Conservation (phyloP, 2,797 vertebrate species). For the Tokudaia tokunoshimensis region DNA sequence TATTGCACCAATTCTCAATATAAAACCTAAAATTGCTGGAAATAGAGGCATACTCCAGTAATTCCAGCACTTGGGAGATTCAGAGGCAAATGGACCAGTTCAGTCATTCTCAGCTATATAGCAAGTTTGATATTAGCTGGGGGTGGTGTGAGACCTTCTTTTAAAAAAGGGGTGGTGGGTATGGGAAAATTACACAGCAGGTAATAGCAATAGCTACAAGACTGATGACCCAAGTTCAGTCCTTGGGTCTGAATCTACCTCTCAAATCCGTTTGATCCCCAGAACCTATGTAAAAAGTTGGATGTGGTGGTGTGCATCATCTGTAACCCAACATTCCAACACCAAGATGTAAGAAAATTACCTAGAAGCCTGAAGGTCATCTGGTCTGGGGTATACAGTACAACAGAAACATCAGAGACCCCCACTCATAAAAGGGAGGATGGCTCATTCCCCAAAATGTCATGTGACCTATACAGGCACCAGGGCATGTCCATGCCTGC, state of each 20-base stretch:
- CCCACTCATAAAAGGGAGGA: neutral
- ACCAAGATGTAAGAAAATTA: neutral
- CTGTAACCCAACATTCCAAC: neutral
- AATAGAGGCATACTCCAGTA: neutral
- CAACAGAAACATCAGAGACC: too few species aligned
- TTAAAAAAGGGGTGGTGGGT: neutral
- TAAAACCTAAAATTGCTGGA: neutral
- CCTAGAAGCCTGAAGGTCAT: neutral
- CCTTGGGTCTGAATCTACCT: neutral
- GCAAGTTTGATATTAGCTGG: neutral
- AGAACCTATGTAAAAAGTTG: neutral
- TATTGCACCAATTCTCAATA: neutral
- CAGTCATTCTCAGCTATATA: neutral
- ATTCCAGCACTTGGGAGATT: neutral
- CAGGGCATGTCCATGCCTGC: too few species aligned
- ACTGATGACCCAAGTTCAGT: neutral
- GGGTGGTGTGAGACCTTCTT: neutral
- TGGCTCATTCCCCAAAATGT: too few species aligned
- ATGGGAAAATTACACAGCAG: neutral
- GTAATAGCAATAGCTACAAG: neutral
- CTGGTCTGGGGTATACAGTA: neutral
- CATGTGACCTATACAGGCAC: neutral
- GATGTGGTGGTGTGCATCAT: neutral
- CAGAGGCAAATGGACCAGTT: neutral
- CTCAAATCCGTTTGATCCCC: too few species aligned